Conservation (phyloP, 2,113 vertebrate species). For the Lepus timidus region DNA sequence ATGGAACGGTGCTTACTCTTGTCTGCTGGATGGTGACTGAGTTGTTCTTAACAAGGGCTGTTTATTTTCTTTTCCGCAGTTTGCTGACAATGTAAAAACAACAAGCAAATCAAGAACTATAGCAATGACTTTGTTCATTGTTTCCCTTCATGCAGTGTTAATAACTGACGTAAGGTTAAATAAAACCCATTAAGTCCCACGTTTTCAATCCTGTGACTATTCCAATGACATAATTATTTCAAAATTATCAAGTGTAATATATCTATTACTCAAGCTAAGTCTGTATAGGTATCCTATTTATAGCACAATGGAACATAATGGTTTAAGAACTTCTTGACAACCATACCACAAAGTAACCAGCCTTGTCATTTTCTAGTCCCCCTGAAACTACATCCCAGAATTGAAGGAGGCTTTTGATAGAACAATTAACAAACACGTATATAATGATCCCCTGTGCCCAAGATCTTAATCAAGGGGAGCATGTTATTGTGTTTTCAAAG, state of each 20-base stretch:
- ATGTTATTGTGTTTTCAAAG: background rate
- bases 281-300: too few relatives aligned
- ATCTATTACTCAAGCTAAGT: too few relatives aligned
- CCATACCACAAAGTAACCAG: background rate
- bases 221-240: too few relatives aligned
- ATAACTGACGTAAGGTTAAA: background rate
- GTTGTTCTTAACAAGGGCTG: background rate
- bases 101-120: background rate
- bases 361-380: too few relatives aligned
- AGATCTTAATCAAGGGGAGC: background rate
- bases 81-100: background rate
- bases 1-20: background rate
- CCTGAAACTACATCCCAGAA: background rate
- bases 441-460: background rate
- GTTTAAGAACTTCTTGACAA: background rate
- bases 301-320: too few relatives aligned
- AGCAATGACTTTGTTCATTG: background rate
- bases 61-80: background rate
- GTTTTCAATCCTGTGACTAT: too few relatives aligned
- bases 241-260: too few relatives aligned
- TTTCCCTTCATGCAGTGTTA: background rate
- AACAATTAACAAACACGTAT: background rate
- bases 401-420: background rate
- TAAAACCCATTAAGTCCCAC: too few relatives aligned
- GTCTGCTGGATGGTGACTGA: background rate